Base-by-base conservation (phyloP, 1,140 invertebrate species). In the Drosophila virilis region DNA sequence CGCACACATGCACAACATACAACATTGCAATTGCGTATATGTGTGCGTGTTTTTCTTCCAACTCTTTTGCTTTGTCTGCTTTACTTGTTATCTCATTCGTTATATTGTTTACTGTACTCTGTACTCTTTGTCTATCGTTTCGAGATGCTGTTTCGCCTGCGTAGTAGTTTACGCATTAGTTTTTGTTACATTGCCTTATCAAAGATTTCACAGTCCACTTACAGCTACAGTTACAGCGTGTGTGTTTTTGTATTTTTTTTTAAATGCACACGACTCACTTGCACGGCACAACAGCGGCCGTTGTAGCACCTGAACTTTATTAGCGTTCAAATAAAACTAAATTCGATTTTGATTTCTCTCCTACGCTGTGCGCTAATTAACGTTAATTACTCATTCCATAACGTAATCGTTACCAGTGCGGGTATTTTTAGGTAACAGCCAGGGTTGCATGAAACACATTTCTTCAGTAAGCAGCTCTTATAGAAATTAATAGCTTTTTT, bases 91-190 rank as follows among this genome's bases (percentile, higher is more conserved):
- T 88, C 83, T 83, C 58, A 54, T 52, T 84, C 64, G 37, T 57
- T 78, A 48, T 75, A 57, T 80, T 83, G 73, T 89, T 88, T 83
- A 73, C 73, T 88, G 76, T 76, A 86, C 71, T 78, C 59, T 68
- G 58, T 67, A 71, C 69, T 71, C 83, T 86, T 86, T 86, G 83
- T 88, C 84, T 88, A 80, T 71, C 43, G 51, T 35, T 51, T 51
- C 32, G 15, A 28, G 22, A 45, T 69, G 51, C 43, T 73, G 28
- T 40, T 54, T 68, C 17, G 45, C 35, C 10, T 42, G 52, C 55
- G 62, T 73, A 52, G 22, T 68, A 58, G 69, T 66, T 72, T 66
- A 51, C 71, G 40, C 66, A 40, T 67, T 67, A 69, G 68, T 71
- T 71, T 35, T 57, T 52, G 35, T 68, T 79, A 45, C 42, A 52